Evolutionary conservation across 2,888 invertebrate species (phyloP).

Genomic region (Drosophila colorata): DNA sequence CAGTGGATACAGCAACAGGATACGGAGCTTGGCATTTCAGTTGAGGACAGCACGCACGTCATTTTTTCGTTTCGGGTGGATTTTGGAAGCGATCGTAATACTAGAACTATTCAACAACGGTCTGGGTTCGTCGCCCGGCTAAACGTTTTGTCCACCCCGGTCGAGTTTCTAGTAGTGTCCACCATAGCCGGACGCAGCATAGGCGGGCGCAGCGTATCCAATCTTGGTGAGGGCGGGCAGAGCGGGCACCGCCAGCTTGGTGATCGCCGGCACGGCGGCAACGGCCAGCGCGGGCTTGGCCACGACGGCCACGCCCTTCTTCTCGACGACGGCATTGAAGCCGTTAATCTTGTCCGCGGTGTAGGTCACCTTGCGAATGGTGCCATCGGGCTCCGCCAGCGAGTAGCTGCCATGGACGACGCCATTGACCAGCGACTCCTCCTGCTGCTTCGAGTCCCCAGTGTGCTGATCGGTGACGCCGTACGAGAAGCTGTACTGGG

Average conservation of each 20-base stretch:
- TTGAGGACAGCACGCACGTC: slow-evolving; percentile 62
- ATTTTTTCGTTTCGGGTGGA: slow-evolving; percentile 32
- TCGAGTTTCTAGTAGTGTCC: slow-evolving; percentile 57
- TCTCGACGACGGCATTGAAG: slow-evolving; percentile 84
- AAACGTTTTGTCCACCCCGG: too few relatives aligned
- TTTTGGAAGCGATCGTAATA: slow-evolving; percentile 20
- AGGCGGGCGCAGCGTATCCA: slow-evolving; percentile 52
- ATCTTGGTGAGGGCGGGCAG: slow-evolving; percentile 14
- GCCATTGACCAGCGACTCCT: slow-evolving; percentile 84
- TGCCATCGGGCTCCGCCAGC: slow-evolving; percentile 84
- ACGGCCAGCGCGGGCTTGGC: slow-evolving; percentile 59
- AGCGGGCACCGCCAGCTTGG: slow-evolving; percentile 64
- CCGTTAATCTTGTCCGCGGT: slow-evolving; percentile 83
- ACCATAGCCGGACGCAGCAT: slow-evolving; percentile 55
- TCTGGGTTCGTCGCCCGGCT: slow-evolving; percentile 14
- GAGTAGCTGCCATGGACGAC: slow-evolving; percentile 85
- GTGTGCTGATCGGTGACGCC: slow-evolving; percentile 83
- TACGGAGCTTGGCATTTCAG: slow-evolving; percentile 16
- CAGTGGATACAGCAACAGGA: slow-evolving; percentile 7
- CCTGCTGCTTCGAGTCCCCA: slow-evolving; percentile 84
- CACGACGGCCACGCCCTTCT: slow-evolving; percentile 73
- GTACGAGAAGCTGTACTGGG: slow-evolving; percentile 84
- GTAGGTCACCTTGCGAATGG: slow-evolving; percentile 84
- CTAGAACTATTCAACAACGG: slow-evolving; percentile 74
- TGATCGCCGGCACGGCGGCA: slow-evolving; percentile 68